phyloP scores from a whole-genome alignment of 2,888 invertebrate species.

The Pheosia gnoma region DNA sequence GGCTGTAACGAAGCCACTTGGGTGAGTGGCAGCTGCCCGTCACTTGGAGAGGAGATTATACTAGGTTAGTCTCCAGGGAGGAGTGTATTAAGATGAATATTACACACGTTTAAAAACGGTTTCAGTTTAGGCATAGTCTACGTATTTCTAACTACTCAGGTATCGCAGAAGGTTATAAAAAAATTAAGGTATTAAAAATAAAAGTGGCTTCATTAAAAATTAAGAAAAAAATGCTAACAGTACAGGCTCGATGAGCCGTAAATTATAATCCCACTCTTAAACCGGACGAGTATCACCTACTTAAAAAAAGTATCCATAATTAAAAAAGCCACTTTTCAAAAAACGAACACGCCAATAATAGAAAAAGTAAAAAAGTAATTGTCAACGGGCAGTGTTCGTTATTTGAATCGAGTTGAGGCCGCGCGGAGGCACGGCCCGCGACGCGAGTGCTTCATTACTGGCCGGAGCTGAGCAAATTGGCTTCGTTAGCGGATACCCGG shows the following conservation, averaged over 20 bases:
- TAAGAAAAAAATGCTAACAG: too few relatives aligned
- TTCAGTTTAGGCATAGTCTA: too few relatives aligned
- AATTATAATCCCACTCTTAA: too few relatives aligned
- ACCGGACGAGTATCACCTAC: too few relatives aligned
- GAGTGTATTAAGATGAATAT: background rate
- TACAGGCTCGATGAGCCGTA: too few relatives aligned
- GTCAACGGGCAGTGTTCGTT: slow-evolving; percentile 31
- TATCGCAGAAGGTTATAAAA: too few relatives aligned
- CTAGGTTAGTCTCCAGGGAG: slow-evolving; percentile 33
- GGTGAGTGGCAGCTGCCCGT: slow-evolving; percentile 68
- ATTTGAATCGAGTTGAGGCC: slow-evolving; percentile 18
- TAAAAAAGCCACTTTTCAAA: slow-evolving; percentile 14
- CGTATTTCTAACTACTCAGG: too few relatives aligned
- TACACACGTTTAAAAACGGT: background rate
- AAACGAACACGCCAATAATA: slow-evolving; percentile 41
- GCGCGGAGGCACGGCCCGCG: slow-evolving; percentile 21
- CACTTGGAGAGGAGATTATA: slow-evolving; percentile 45
- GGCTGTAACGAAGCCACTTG: slow-evolving; percentile 70
- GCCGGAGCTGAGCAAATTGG: slow-evolving; percentile 50
- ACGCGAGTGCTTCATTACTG: slow-evolving; percentile 51
- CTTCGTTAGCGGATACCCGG: slow-evolving; percentile 57
- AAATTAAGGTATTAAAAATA: too few relatives aligned
- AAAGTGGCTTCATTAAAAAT: too few relatives aligned
- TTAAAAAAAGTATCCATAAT: background rate
- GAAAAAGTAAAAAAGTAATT: slow-evolving; percentile 47